A percentile compares a stretch with the other conserved stretches of the same genome.
phyloP scores from a whole-genome alignment of 2,888 invertebrate species.

The Macropis europaea region DNA sequence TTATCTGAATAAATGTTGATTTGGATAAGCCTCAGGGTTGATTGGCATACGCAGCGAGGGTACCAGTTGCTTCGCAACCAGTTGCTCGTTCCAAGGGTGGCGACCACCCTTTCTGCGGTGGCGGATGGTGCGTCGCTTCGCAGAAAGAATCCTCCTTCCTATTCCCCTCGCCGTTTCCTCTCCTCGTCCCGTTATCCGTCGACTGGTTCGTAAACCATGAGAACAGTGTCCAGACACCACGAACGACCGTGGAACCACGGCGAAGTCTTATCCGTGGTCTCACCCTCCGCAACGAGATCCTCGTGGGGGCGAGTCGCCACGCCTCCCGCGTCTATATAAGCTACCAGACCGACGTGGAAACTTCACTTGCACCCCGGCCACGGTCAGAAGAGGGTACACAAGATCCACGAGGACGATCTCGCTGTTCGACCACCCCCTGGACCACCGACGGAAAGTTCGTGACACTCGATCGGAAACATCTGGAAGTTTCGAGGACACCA shows the following conservation, averaged over 20 bases:
- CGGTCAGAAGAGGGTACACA: conserved; percentile 40
- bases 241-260: conserved; percentile 26
- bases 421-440: no score
- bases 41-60: conserved; percentile 20
- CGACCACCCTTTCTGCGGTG: not conserved
- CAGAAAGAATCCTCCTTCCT: not conserved
- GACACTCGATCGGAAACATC: no score
- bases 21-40: no score
- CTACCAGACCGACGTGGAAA: conserved; percentile 61
- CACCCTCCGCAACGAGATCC: conserved; percentile 53
- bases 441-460: no score
- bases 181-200: not conserved
- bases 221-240: conserved; percentile 24
- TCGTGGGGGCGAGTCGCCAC: conserved; percentile 70
- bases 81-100: conserved; percentile 62
- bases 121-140: not conserved
- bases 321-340: conserved; percentile 77
- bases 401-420: conserved; percentile 17
- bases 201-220: not conserved
- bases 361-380: conserved; percentile 73
- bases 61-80: conserved; percentile 75
- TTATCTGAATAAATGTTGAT: no score
- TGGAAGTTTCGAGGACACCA: conserved; percentile 8
- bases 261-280: conserved; percentile 47
- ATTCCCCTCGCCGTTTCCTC: no score